Base-by-base conservation (phyloP, 2,797 vertebrate genomes). In the Pangasius djambal region DNA sequence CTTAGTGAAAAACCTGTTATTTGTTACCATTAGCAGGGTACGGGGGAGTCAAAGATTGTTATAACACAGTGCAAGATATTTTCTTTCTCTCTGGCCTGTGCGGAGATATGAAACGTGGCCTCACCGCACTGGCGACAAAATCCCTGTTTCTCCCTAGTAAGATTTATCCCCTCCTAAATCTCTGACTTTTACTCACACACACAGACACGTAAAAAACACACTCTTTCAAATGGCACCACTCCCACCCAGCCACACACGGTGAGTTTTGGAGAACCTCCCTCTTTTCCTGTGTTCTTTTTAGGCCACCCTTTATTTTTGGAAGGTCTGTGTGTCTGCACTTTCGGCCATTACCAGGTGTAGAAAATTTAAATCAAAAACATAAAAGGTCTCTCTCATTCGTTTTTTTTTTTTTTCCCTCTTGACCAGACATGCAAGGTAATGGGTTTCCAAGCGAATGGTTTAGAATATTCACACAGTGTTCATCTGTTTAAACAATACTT, bases 261-360 rank as follows among this genome's bases (percentile, higher is more conserved):
- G 86, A 48, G 77, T 59, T 65, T 63, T 86, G 28, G 72, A 84
- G 74, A 87, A 65, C 63, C 28, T 37, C 18, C 83, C 48, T 52
- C 10, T 75, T 37, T 78, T 57, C 87, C n/a, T 72, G 28, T 83
- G 34, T 72, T 77, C 28, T 87, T 78, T 82, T 85, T 20, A 72
- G 77, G 67, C 78, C 83, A 88, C 67, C 63, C n/a, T 78, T 88
- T 90, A 79, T 89, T 89, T 89, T 86, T 20, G 77, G 57, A 86
- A 90, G 88, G 88, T 94, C 93, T 92, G 93, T 91, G 86, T 88
- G 89, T 87, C 92, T 92, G 89, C 92, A 89, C 86, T 89, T 67
- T 37, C 82, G 92, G 92, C 94, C 93, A 89, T 93, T 94, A 91
- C 94, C 95, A 96, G 95, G 95, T 96, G 95, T 95, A 93, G 94